These are phyloP conservation scores for Bos taurus DNA, from an alignment of 2,113 vertebrate genomes.

Conservation along the genomic window DNA sequence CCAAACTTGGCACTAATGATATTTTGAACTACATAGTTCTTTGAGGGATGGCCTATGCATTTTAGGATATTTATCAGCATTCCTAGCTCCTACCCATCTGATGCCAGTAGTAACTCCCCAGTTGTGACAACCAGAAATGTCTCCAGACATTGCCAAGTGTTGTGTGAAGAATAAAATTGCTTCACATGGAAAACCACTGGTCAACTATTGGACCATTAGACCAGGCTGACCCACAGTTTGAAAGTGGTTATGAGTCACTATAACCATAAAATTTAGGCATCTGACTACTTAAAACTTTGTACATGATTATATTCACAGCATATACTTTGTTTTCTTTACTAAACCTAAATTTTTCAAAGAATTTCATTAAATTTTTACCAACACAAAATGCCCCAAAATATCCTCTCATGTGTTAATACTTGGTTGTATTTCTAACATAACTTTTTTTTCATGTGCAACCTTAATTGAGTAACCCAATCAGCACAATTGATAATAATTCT, in stretches of 20 bases:
- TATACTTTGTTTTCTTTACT: background rate
- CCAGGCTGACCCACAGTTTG: background rate
- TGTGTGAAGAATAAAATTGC: background rate
- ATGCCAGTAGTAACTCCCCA: background rate
- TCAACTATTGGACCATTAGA: background rate
- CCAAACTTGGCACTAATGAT: background rate
- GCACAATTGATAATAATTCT: background rate
- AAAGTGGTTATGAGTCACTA: background rate
- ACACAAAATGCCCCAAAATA: background rate
- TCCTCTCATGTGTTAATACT: background rate
- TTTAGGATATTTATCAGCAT: background rate
- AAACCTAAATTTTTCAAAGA: background rate
- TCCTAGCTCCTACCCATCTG: background rate
- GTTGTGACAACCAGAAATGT: background rate
- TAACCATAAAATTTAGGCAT: background rate
- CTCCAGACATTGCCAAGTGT: background rate
- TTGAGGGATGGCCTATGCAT: background rate
- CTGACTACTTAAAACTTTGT: background rate
- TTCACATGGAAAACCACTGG: background rate
- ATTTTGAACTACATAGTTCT: background rate
- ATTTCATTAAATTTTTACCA: background rate
- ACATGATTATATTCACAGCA: background rate
- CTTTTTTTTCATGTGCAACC: background rate
- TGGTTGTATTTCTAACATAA: background rate
- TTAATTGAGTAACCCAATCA: background rate